Base-by-base conservation (phyloP, 2,113 vertebrate species). In the Chaenocephalus aceratus region DNA sequence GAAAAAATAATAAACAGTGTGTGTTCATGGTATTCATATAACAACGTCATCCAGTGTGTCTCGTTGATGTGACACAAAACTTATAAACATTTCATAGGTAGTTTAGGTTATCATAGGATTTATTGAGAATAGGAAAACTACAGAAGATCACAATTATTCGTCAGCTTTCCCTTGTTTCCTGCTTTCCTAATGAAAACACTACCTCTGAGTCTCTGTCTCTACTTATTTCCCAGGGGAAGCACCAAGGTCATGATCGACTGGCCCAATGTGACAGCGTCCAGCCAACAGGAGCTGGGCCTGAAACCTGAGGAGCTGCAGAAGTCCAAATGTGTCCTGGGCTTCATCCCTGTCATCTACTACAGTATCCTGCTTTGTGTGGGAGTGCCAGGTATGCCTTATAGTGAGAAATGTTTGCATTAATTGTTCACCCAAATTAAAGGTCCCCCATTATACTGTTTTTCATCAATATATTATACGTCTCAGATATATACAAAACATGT, bases 311-410 rank as follows among this genome's bases (percentile, higher is more conserved):
- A 72, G 6, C 83, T 70, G 54, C 93, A 95, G 46, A 83, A 2
- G 65, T 97, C 97, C 0, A 94, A 94, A 2, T 98, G 97, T 53
- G 91, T 97, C 68, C 95, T 95, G 0, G 96, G 96, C 9, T 82
- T 96, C 82, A 21, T 96, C 48, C 96, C 97, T 1, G 72, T 97
- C 54, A 84, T 97, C 86, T 98, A 98, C 87, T 98, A 98, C 94
- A 97, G 97, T 7, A 0, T 95, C 48, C 94, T 99, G 77, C 94
- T 99, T 82, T 96, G 96, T 62, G 94, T 98, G 75, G 97, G 97
- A 68, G 94, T 98, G 57, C 97, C 97, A 94, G 97, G 97, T 98
- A 94, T 7, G 44, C 5, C 44, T 1, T 15, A 30, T 30, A 10
- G 15, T 2, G 49, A 54, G 2, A 23, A 12, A 56, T 11, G 58